phyloP scores from a whole-genome alignment of 2,113 vertebrate genomes.

The Kryptolebias marmoratus region DNA sequence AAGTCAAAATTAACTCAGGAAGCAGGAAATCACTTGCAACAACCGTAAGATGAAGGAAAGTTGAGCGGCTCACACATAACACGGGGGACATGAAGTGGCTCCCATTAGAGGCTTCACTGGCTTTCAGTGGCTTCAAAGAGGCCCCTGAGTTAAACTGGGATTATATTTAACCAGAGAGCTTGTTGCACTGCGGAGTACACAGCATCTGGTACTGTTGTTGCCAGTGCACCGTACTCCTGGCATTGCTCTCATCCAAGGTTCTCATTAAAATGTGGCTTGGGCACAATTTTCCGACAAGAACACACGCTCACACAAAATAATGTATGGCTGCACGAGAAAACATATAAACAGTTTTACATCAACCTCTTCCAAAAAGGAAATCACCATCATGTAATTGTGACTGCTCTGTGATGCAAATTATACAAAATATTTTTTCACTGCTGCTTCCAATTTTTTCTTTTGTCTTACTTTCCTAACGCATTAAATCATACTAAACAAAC shows the following conservation, averaged over 20 bases:
- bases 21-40: conserved; percentile 71
- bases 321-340: conserved; percentile 8
- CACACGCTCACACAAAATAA: conserved; percentile 51
- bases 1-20: conserved; percentile 65
- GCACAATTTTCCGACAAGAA: conserved; percentile 54
- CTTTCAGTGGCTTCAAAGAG: conserved; percentile 80
- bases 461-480: neutral
- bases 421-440: neutral
- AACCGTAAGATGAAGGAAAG: conserved; percentile 58
- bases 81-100: conserved; percentile 61
- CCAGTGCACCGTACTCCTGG: conserved; percentile 53
- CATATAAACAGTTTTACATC: conserved; percentile 16
- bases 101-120: conserved; percentile 79
- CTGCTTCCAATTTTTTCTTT: no score
- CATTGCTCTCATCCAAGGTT: conserved; percentile 43
- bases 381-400: neutral
- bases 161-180: conserved; percentile 78
- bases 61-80: conserved; percentile 62
- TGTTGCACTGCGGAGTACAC: conserved; percentile 57
- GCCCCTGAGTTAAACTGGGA: conserved; percentile 73
- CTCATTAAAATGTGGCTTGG: conserved; percentile 69
- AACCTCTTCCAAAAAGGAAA: neutral
- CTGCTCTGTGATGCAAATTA: neutral
- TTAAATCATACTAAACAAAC: neutral
- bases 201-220: conserved; percentile 58